A percentile compares a stretch with the other conserved stretches of the same genome.
phyloP scores from a whole-genome alignment of 2,797 vertebrate genomes.

The Australoheros facetus region DNA sequence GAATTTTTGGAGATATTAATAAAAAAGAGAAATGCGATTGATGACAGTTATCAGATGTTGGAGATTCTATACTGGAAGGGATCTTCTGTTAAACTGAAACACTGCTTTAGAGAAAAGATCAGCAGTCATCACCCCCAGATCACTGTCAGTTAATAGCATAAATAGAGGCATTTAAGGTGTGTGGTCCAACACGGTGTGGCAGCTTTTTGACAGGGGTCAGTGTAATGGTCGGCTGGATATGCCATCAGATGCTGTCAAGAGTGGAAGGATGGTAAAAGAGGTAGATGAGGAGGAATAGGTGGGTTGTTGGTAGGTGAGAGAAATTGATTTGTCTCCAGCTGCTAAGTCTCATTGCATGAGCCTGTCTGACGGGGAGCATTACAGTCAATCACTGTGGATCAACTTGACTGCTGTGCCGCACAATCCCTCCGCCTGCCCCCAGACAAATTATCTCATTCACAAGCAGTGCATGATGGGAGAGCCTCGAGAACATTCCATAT shows the following conservation, averaged over 20 bases:
- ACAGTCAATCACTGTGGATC: slow-evolving; percentile 81
- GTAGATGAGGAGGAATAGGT: slow-evolving; percentile 28
- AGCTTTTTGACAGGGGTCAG: slow-evolving; percentile 49
- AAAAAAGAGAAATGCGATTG: background rate
- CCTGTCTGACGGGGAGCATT: slow-evolving; percentile 77
- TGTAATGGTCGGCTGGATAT: slow-evolving; percentile 40
- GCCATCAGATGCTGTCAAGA: slow-evolving; percentile 44
- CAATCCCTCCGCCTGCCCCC: slow-evolving; percentile 39
- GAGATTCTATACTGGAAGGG: background rate
- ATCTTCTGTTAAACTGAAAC: slow-evolving; percentile 2
- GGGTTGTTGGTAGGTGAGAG: slow-evolving; percentile 17
- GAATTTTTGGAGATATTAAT: slow-evolving; percentile 1
- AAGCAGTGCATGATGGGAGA: slow-evolving; percentile 64
- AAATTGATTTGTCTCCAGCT: slow-evolving; percentile 82
- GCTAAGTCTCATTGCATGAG: slow-evolving; percentile 72
- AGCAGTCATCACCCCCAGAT: slow-evolving; percentile 10
- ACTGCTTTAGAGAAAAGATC: slow-evolving; percentile 7
- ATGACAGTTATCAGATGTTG: slow-evolving; percentile 20
- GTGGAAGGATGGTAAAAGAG: slow-evolving; percentile 10
- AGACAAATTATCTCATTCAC: slow-evolving; percentile 71
- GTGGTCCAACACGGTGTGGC: slow-evolving; percentile 22
- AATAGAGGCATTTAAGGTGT: slow-evolving; percentile 19
- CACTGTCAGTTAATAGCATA: slow-evolving; percentile 30
- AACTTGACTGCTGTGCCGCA: slow-evolving; percentile 60
- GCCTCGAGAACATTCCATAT: slow-evolving; percentile 50